Percentiles rank a stretch among this genome's conserved stretches.
phyloP scores from a whole-genome alignment of 2,888 invertebrate genomes.

The Drosophila stalkeri region DNA sequence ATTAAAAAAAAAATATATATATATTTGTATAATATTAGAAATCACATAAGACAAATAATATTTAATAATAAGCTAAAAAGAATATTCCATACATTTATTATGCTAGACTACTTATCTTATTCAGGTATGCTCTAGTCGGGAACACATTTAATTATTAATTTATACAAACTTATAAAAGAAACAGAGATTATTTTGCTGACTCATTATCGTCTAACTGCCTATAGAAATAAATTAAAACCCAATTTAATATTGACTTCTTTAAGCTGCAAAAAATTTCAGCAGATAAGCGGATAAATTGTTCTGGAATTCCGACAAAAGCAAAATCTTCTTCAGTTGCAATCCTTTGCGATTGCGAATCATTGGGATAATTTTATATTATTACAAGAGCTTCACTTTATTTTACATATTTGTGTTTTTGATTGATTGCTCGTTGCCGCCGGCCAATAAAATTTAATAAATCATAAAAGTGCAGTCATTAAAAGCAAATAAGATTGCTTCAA shows the following conservation, averaged over 20 bases:
- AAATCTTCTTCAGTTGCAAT: neutral
- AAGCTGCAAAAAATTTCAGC: neutral
- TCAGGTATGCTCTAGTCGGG: no score
- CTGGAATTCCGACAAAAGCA: neutral
- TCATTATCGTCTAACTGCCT: no score
- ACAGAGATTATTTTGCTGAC: no score
- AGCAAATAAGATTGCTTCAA: neutral
- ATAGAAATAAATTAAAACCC: no score
- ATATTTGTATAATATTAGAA: neutral
- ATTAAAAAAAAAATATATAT: neutral
- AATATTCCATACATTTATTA: neutral
- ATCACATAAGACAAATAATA: no score
- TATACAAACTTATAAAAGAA: no score
- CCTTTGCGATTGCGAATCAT: neutral
- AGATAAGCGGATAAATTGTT: neutral
- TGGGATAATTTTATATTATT: neutral
- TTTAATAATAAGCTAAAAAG: neutral
- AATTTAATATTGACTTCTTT: neutral
- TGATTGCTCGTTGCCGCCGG: conserved; percentile 10
- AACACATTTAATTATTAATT: no score
- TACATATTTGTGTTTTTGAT: conserved; percentile 15
- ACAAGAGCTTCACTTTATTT: neutral
- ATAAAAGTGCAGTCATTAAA: conserved; percentile 9
- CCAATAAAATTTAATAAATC: conserved; percentile 11
- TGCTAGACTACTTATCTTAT: neutral